Base-by-base conservation (phyloP, 2,797 vertebrate genomes). In the Falco biarmicus region DNA sequence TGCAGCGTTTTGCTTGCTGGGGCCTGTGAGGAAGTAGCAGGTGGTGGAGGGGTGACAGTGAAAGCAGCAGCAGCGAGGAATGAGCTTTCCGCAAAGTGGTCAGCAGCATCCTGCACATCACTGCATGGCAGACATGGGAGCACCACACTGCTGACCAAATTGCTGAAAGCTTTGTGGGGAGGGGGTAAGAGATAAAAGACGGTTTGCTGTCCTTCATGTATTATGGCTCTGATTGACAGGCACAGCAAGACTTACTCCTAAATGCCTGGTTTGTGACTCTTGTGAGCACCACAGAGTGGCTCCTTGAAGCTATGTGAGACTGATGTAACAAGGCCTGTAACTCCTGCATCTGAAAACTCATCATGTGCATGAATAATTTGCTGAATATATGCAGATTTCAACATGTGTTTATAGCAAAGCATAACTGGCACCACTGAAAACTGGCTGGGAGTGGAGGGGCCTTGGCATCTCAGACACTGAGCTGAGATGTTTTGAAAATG, bases 101-200 rank as follows among this genome's bases (percentile, higher is more conserved):
- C 1, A 1, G 51, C 78, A 65, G 43, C 32, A 28, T 25, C 14
- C 1, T 2, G 19, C 8, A 16, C 3, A 1, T 24, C 2, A 0
- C 29, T 32, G 6, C 2, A 1, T n/a, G 43, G 32, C 18, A 56
- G 53, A 0, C 45, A 39, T 8, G 6, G n/a, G 57, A 31, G 28
- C 59, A 63, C 17, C 0, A 0, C 0, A 0, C n/a, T 77, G 65
- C 45, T 63, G 65, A 66, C n/a, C 9, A 0, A 47, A 64, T 32
- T 65, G 61, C 51, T 29, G 66, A 78, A 65, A 75, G 26, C 11
- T 56, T 61, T 63, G n/a, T 37, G 32, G 13, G 56, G 47, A 54
- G 16, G 8, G 17, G 22, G 31, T 24, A 54, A 64, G 26, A 94
- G 74, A 75, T 22, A 51, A 59, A 87, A 86, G 34, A 8, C 0